Evolutionary conservation across 2,888 invertebrate genomes (phyloP).

Genomic region (Tenthredo livida): DNA sequence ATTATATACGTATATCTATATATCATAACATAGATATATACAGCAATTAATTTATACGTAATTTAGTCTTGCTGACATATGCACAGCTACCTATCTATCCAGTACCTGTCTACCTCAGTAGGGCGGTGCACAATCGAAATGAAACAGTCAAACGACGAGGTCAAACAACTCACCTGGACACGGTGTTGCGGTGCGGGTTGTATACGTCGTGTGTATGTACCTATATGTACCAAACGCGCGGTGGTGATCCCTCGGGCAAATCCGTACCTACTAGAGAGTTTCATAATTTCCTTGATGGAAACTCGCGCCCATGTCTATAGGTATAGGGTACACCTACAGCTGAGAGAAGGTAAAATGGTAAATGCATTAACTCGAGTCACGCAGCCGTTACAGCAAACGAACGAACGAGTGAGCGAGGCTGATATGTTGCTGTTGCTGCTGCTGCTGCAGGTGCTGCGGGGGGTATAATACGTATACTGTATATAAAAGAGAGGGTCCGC

Average conservation of each 20-base stretch:
- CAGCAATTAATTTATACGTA: too few species aligned
- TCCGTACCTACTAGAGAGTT: neutral
- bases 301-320: neutral
- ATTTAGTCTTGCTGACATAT: neutral
- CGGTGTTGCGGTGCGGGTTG: neutral
- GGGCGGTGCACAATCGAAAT: neutral
- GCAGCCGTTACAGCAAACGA: too few species aligned
- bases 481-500: neutral
- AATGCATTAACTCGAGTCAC: too few species aligned
- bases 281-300: slow-evolving; percentile 50
- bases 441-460: neutral
- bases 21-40: too few species aligned
- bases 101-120: neutral
- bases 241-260: slow-evolving; percentile 22
- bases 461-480: neutral
- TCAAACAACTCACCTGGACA: slow-evolving; percentile 27
- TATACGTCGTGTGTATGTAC: too few species aligned
- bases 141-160: neutral
- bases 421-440: too few species aligned
- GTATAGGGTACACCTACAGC: neutral
- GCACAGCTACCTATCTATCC: neutral
- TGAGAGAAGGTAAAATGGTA: too few species aligned
- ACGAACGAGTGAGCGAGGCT: too few species aligned
- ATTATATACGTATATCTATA: too few species aligned
- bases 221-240: too few species aligned